phyloP scores from a whole-genome alignment of 2,113 vertebrate species.

The Brienomyrus brachyistius region DNA sequence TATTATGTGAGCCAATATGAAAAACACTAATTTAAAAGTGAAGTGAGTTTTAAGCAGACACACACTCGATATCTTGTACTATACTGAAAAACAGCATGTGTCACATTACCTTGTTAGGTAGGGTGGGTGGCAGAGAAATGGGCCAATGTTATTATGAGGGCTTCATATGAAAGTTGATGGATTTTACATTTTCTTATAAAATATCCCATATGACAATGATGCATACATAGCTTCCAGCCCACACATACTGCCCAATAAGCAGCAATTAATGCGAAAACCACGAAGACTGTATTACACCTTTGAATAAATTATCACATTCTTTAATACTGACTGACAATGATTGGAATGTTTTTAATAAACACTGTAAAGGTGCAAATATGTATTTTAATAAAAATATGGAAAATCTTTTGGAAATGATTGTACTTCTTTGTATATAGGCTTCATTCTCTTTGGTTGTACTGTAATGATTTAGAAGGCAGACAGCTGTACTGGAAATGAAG shows the following conservation, averaged over 20 bases:
- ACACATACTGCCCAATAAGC: not conserved
- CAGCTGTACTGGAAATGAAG: constrained; percentile 28
- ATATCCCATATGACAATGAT: not conserved
- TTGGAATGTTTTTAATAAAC: not conserved
- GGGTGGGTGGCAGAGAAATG: not conserved
- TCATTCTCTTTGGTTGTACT: constrained; percentile 56
- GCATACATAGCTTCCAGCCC: not conserved
- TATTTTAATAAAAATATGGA: constrained; percentile 54
- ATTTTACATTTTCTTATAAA: not conserved
- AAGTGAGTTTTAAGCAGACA: not conserved
- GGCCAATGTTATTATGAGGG: not conserved
- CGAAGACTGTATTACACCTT: not conserved
- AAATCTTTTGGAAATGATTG: constrained; percentile 64
- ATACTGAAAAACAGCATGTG: not conserved
- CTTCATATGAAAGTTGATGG: not conserved
- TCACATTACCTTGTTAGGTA: not conserved
- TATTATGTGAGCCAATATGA: not conserved
- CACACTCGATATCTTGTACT: not conserved
- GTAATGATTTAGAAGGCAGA: constrained; percentile 72
- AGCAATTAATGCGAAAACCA: not conserved
- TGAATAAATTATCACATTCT: not conserved
- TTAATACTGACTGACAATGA: not conserved
- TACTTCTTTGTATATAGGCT: constrained; percentile 47
- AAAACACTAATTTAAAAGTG: not conserved
- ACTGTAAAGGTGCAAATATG: constrained; percentile 52